phyloP scores from a whole-genome alignment of 1,140 invertebrate genomes.

The Carposina sasakii region DNA sequence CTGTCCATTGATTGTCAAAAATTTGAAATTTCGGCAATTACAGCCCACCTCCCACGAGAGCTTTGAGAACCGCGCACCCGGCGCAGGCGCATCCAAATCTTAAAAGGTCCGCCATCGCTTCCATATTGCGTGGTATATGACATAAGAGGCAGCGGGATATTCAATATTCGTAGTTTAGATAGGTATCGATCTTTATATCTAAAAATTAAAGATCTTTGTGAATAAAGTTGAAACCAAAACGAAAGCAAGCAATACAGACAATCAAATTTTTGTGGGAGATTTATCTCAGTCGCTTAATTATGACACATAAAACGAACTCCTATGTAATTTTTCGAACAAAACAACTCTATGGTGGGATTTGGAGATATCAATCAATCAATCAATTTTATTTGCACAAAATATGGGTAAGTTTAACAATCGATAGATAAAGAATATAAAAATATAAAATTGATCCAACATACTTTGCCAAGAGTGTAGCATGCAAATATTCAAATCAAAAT shows the following conservation, averaged over 20 bases:
- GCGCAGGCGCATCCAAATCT: conserved; percentile 56
- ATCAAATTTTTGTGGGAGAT: not conserved
- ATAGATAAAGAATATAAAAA: no score
- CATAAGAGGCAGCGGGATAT: conserved; percentile 18
- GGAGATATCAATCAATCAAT: no score
- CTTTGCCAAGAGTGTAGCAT: no score
- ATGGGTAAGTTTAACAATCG: no score
- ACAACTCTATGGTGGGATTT: no score
- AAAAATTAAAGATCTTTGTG: not conserved
- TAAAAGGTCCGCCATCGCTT: conserved; percentile 55
- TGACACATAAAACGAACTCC: not conserved
- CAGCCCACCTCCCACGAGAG: conserved; percentile 65
- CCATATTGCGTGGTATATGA: conserved; percentile 20
- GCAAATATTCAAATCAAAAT: no score
- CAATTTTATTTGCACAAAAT: no score
- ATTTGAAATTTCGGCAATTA: conserved; percentile 71
- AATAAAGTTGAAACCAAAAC: not conserved
- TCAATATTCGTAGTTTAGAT: not conserved
- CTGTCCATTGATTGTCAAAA: conserved; percentile 70
- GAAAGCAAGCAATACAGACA: not conserved
- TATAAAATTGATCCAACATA: no score
- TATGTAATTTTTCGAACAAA: no score
- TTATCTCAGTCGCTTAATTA: not conserved
- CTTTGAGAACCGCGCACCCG: conserved; percentile 59
- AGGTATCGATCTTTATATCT: not conserved